These are phyloP conservation scores for Aegithalos caudatus DNA, from an alignment of 2,113 vertebrate genomes.

Conservation along the genomic window DNA sequence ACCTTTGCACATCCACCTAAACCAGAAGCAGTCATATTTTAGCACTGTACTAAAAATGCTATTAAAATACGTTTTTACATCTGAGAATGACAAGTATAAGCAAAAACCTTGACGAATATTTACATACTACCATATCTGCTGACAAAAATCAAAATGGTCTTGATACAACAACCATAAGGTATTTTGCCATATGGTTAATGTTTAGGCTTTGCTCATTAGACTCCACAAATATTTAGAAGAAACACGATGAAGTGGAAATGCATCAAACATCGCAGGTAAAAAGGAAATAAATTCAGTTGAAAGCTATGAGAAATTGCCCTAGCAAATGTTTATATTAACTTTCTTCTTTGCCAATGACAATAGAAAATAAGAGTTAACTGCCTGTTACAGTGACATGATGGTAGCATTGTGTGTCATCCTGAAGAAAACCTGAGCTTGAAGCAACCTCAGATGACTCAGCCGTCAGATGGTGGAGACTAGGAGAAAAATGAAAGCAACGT, in stretches of 20 bases:
- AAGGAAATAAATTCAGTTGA: slow-evolving; percentile 17
- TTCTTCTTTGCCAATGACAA: slow-evolving; percentile 55
- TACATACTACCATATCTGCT: background rate
- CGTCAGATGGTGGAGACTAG: slow-evolving; percentile 67
- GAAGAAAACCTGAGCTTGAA: slow-evolving; percentile 69
- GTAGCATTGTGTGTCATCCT: slow-evolving; percentile 66
- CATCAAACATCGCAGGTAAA: background rate
- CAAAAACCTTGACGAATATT: background rate
- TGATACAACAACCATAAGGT: background rate
- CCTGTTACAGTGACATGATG: slow-evolving; percentile 67
- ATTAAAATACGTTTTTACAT: background rate
- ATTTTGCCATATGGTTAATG: background rate
- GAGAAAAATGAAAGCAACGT: slow-evolving; percentile 67
- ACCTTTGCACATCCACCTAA: background rate
- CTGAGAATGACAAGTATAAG: background rate
- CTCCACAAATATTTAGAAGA: slow-evolving; percentile 5
- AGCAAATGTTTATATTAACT: slow-evolving; percentile 21
- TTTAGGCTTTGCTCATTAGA: background rate
- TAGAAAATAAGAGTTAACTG: slow-evolving; percentile 56
- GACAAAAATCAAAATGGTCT: background rate
- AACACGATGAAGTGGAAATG: background rate
- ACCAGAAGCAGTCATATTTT: background rate
- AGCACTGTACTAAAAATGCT: background rate
- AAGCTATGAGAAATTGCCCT: slow-evolving; percentile 12
- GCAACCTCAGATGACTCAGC: slow-evolving; percentile 70